Conservation (phyloP, 1,140 invertebrate genomes). For the Sarcophaga peregrina region DNA sequence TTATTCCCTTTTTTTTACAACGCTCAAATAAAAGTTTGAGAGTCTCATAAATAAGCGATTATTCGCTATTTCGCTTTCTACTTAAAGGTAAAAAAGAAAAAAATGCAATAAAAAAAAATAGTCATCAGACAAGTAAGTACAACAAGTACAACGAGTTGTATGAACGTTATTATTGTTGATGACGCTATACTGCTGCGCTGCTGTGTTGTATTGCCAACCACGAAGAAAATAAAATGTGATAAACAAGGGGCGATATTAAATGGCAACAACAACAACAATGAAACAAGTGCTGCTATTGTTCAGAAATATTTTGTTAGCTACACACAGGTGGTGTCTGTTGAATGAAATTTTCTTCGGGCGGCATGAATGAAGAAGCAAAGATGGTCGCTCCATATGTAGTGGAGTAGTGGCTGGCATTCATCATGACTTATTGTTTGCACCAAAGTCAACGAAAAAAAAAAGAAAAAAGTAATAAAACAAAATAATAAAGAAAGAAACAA, state of each 20-base stretch:
- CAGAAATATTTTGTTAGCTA: neutral
- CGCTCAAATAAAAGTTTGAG: conserved; percentile 5
- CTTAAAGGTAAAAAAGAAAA: neutral
- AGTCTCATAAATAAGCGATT: neutral
- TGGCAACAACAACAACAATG: neutral
- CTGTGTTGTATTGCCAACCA: neutral
- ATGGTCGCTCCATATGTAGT: too few species aligned
- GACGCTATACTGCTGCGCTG: neutral
- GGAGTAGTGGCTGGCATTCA: neutral
- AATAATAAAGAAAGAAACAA: neutral
- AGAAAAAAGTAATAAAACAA: too few species aligned
- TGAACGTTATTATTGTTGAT: neutral
- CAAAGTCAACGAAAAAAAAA: neutral
- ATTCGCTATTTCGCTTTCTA: conserved; percentile 6
- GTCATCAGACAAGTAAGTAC: neutral
- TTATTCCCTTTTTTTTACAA: neutral
- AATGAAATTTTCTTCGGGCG: too few species aligned
- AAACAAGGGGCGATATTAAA: neutral
- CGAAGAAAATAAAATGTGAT: neutral
- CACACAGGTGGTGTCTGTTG: neutral
- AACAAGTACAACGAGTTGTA: conserved; percentile 10
- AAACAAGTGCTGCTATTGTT: conserved; percentile 14
- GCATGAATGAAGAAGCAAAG: too few species aligned
- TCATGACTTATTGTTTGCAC: neutral
- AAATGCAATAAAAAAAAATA: neutral